These are phyloP conservation scores for Anolis apletophallus DNA, from an alignment of 2,797 vertebrate species.

Conservation along the genomic window DNA sequence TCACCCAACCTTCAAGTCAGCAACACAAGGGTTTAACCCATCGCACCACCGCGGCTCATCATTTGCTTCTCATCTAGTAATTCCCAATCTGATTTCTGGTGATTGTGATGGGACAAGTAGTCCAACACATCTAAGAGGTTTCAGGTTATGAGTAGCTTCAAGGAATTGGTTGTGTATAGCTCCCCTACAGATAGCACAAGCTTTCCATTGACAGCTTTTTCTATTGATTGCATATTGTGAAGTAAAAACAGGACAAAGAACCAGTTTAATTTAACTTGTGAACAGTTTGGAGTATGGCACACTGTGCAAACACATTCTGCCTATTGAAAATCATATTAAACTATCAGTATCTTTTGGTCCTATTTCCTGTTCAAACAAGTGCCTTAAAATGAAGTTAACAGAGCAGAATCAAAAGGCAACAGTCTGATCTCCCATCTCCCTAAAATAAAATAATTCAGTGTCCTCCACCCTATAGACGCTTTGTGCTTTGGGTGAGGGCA, in stretches of 20 bases:
- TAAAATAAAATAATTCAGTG: neutral
- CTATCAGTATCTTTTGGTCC: neutral
- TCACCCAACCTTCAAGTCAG: no score
- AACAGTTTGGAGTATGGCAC: neutral
- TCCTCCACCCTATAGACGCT: neutral
- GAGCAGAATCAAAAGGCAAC: neutral
- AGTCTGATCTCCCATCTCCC: neutral
- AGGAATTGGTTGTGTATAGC: neutral
- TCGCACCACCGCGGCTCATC: no score
- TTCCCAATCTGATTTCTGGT: no score
- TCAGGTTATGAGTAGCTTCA: neutral
- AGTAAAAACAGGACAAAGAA: neutral
- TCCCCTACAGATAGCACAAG: no score
- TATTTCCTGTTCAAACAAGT: neutral
- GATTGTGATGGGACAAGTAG: no score
- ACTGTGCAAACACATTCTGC: neutral
- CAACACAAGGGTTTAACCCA: no score
- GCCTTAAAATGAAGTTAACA: neutral
- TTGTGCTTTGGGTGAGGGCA: neutral
- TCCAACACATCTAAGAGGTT: neutral
- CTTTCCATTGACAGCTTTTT: neutral
- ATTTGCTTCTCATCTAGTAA: no score
- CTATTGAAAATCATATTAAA: neutral
- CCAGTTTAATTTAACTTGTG: neutral
- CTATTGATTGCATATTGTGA: neutral